Evolutionary conservation across 2,797 vertebrate species (phyloP).

Genomic region (Pteronotus mesoamericanus): DNA sequence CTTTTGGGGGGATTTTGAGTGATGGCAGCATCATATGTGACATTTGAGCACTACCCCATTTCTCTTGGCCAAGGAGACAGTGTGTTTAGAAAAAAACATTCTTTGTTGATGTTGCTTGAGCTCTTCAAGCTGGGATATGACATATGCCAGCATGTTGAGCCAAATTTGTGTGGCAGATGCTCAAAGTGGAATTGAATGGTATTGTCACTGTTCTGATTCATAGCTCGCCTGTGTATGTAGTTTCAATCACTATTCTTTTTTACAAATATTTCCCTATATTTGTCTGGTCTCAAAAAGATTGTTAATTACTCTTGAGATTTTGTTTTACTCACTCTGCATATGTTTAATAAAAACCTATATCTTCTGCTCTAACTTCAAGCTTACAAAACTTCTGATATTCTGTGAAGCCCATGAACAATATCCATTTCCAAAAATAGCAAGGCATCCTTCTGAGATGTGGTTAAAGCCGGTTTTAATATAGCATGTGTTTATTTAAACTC

Average conservation of each 20-base stretch:
- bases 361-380: not conserved
- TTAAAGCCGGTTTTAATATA: conserved; percentile 55
- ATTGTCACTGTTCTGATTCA: not conserved
- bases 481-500: conserved; percentile 68
- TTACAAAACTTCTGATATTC: conserved; percentile 13
- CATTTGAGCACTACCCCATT: not conserved
- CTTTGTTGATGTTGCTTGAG: not conserved
- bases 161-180: not conserved
- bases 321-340: not conserved
- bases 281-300: not conserved
- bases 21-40: not conserved
- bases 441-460: conserved; percentile 33
- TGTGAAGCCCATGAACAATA: conserved; percentile 14
- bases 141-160: not conserved
- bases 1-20: not conserved
- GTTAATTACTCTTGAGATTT: not conserved
- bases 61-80: not conserved
- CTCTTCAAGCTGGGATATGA: not conserved
- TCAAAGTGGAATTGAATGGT: not conserved
- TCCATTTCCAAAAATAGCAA: conserved; percentile 56
- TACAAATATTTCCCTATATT: not conserved
- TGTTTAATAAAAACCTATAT: not conserved
- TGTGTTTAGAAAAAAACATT: not conserved
- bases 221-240: not conserved
- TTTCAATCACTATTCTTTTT: not conserved